Percentiles rank a stretch among this genome's conserved stretches.
phyloP scores from a whole-genome alignment of 2,113 vertebrate species.

The Athene cunicularia region DNA sequence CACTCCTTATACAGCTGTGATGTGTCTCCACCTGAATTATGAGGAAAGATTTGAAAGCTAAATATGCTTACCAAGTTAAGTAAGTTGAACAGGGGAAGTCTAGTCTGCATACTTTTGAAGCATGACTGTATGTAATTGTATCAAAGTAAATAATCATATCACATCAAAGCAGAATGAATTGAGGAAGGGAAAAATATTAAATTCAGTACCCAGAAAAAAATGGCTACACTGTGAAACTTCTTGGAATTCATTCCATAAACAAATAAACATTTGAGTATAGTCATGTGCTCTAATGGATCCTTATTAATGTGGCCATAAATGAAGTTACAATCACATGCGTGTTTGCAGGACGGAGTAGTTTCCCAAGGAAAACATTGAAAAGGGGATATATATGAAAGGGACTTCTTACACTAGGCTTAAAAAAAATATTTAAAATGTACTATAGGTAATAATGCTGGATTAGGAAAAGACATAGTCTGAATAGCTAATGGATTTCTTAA shows the following conservation, averaged over 20 bases:
- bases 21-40: not conserved
- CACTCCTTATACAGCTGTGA: not conserved
- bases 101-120: not conserved
- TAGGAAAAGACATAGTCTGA: not conserved
- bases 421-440: not conserved
- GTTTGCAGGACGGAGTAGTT: not conserved
- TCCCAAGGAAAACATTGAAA: conserved; percentile 2
- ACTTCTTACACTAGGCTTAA: not conserved
- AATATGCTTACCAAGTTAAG: not conserved
- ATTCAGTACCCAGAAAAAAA: not conserved
- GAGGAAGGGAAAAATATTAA: not conserved
- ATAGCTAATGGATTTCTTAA: not conserved
- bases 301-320: not conserved
- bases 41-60: not conserved
- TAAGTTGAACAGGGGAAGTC: not conserved
- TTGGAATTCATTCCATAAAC: not conserved
- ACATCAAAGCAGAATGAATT: not conserved
- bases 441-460: not conserved
- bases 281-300: not conserved
- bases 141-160: not conserved
- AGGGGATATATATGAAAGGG: not conserved
- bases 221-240: not conserved
- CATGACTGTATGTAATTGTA: not conserved
- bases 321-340: not conserved
- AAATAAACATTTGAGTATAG: not conserved